Evolutionary conservation across 2,888 invertebrate genomes (phyloP).

Genomic region (Nematopogon swammerdamellus): DNA sequence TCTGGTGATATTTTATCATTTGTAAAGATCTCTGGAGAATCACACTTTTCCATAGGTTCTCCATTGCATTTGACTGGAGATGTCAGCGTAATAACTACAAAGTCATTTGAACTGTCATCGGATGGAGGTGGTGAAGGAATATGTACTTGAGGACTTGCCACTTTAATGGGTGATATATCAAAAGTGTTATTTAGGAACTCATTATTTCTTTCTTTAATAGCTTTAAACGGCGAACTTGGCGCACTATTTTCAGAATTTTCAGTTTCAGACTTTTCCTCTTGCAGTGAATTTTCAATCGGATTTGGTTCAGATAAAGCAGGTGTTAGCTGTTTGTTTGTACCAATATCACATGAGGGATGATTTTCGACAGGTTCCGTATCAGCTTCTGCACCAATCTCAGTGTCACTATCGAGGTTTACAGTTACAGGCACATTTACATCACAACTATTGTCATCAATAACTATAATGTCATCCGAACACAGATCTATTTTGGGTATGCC

Average conservation of each 20-base stretch:
- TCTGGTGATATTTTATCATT: constrained; percentile 34
- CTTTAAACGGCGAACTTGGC: constrained; percentile 36
- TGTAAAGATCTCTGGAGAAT: constrained; percentile 46
- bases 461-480: constrained; percentile 20
- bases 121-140: constrained; percentile 25
- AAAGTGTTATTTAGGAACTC: constrained; percentile 56
- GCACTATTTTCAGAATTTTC: constrained; percentile 11
- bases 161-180: constrained; percentile 60
- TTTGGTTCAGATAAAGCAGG: constrained; percentile 13
- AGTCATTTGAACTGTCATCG: constrained; percentile 34
- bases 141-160: constrained; percentile 28
- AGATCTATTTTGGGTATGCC: constrained; percentile 33
- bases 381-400: constrained; percentile 5
- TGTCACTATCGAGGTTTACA: neutral
- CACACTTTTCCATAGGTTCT: constrained; percentile 31
- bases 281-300: neutral
- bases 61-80: constrained; percentile 39
- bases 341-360: neutral
- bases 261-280: neutral
- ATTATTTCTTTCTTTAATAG: constrained; percentile 34
- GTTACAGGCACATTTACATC: neutral
- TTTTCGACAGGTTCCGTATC: constrained; percentile 6
- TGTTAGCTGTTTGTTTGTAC: neutral
- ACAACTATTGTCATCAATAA: constrained; percentile 16
- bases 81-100: constrained; percentile 33